These are phyloP conservation scores for Strix uralensis DNA, from an alignment of 2,113 vertebrate species.

Conservation along the genomic window DNA sequence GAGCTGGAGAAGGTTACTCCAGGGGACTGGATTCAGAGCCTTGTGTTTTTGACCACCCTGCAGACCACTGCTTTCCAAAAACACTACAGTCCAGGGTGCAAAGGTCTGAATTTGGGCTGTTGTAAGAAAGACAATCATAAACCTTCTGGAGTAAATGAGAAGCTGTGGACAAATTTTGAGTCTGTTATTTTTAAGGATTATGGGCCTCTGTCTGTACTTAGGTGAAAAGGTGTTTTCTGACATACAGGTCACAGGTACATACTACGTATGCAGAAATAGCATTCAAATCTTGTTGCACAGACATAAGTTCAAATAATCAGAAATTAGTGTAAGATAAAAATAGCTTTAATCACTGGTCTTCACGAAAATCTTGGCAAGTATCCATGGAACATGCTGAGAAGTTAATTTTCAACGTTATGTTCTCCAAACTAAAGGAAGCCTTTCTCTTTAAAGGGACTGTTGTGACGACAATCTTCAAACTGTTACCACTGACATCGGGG, in stretches of 20 bases:
- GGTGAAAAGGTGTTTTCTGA: neutral
- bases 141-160: neutral
- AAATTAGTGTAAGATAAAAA: neutral
- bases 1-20: neutral
- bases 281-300: neutral
- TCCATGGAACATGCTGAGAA: neutral
- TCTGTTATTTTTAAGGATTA: neutral
- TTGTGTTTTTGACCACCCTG: neutral
- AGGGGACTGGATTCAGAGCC: neutral
- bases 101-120: neutral
- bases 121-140: neutral
- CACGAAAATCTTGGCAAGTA: neutral
- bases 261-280: neutral
- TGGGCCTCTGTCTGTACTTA: neutral
- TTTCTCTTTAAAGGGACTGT: neutral
- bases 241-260: neutral
- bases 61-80: neutral
- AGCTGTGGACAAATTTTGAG: neutral
- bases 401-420: neutral
- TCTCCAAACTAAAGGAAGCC: neutral
- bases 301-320: neutral
- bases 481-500: too few species aligned
- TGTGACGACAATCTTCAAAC: neutral
- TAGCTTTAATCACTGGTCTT: neutral
- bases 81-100: neutral